Base-by-base conservation (phyloP, 2,113 vertebrate genomes). In the Scolopax mira region DNA sequence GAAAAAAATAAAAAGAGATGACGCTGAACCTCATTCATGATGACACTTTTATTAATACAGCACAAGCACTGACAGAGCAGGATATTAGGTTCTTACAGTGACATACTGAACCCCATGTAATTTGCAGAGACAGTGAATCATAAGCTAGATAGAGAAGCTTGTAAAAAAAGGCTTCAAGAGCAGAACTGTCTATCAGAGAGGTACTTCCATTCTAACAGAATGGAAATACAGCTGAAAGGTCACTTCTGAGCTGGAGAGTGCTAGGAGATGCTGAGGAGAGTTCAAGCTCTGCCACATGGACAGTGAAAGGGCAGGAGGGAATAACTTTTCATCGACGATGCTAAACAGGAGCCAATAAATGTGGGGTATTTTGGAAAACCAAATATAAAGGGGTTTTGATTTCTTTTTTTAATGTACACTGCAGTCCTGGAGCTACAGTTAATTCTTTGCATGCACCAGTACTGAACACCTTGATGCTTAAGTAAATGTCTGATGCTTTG, bases 331-430 rank as follows among this genome's bases (percentile, higher is more conserved):
- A 41, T 57, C 18, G 73, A 86, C 79, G 5, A 54, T 44, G 13
- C 4, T 54, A 28, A 66, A 42, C 3, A 49, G 22, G 12, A 66
- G 17, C 11, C n/a, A 73, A 44, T 46, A 69, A 13, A 51, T 72
- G 11, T 51, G 35, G 13, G 33, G n/a, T 19, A 49, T 70, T 49
- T 62, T 62, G 30, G 13, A 73, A 92, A 79, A 8, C 1, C 33
- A 73, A 69, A 4, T 0, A 0, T 16, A 58, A 8, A 42, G 7
- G 21, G 13, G 11, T 42, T 28, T 65, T 11, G 12, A 4, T 69
- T 66, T 6, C 6, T 28, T 49, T 52, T 22, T 51, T 52, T 39
- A 1, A 49, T 19, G 8, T 39, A 62, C 11, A 37, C 7, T 52
- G n/a, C 44, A 70, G 17, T 62, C 28, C 31, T 71, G 31, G 71